A percentile compares a stretch with the other conserved stretches of the same genome.
Conservation (phyloP, 2,888 invertebrate species). For the Nudaria mundana region DNA sequence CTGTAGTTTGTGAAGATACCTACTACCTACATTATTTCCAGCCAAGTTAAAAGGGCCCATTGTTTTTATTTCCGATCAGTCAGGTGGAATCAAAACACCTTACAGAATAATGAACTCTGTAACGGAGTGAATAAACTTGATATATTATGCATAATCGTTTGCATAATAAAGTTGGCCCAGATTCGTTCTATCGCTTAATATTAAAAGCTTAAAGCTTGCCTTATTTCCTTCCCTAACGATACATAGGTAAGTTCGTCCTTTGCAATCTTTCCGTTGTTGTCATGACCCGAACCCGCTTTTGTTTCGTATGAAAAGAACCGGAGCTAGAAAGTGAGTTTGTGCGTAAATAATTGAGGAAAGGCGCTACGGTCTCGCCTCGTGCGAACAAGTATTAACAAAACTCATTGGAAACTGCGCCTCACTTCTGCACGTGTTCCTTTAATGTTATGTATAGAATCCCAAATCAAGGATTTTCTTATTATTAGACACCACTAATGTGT, state of each 20-base stretch:
- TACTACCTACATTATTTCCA: too few relatives aligned
- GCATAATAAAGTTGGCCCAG: conserved; percentile 59
- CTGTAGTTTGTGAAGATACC: too few relatives aligned
- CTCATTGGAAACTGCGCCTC: conserved; percentile 50
- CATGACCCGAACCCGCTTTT: conserved; percentile 72
- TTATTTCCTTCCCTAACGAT: conserved; percentile 41
- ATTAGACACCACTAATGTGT: too few relatives aligned
- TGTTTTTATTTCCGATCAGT: conserved; percentile 10
- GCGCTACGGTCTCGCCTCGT: conserved; percentile 51
- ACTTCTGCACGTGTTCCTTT: conserved; percentile 24
- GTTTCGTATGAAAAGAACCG: conserved; percentile 72
- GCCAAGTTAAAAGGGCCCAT: neutral
- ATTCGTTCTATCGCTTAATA: conserved; percentile 59
- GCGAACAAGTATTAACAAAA: conserved; percentile 63
- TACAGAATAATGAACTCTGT: conserved; percentile 12
- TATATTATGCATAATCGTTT: conserved; percentile 34
- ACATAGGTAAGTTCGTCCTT: conserved; percentile 50
- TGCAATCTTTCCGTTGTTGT: conserved; percentile 75
- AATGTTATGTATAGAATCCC: conserved; percentile 25
- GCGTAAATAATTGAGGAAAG: conserved; percentile 74
- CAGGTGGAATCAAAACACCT: conserved; percentile 33
- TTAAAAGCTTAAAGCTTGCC: conserved; percentile 67
- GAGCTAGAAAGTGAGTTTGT: conserved; percentile 66
- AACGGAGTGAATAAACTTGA: conserved; percentile 13
- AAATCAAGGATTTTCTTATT: conserved; percentile 19